phyloP scores from a whole-genome alignment of 2,113 vertebrate species.

The Colinus virginianus region DNA sequence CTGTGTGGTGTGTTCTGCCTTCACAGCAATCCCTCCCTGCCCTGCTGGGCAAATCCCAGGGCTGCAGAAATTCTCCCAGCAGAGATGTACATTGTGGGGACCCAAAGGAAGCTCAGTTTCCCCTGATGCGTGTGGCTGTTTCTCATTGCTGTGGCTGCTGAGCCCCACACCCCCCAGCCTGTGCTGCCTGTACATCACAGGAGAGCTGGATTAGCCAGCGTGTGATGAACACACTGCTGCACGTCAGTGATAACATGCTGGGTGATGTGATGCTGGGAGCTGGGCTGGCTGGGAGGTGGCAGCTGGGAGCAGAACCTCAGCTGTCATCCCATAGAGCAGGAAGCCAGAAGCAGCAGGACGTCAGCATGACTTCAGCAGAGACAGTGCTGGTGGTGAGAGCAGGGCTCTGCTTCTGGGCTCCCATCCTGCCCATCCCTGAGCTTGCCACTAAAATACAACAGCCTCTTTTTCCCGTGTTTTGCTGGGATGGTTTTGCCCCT shows the following conservation, averaged over 20 bases:
- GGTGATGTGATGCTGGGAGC: not conserved
- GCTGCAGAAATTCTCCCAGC: not conserved
- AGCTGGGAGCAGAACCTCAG: not conserved
- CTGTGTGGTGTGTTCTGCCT: not conserved
- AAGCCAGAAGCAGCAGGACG: not conserved
- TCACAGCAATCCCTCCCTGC: not conserved
- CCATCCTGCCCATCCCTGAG: not conserved
- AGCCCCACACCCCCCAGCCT: not conserved
- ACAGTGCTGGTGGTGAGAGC: not conserved
- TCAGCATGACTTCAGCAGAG: not conserved
- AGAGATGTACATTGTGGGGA: not conserved
- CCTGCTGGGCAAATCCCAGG: accelerated
- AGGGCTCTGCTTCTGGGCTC: not conserved
- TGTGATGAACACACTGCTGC: not conserved
- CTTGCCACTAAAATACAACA: not conserved
- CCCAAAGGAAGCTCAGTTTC: not conserved
- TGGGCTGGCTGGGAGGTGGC: not conserved
- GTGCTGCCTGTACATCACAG: not conserved
- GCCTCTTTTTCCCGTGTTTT: not conserved
- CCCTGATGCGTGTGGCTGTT: not conserved
- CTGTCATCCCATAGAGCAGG: accelerated
- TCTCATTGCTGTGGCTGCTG: not conserved
- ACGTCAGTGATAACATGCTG: not conserved
- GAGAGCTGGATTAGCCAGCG: accelerated
- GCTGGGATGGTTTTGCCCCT: not conserved